A percentile compares a stretch with the other conserved stretches of the same genome.
Evolutionary conservation across 2,797 vertebrate genomes (phyloP).

Genomic region (Harpagifer antarcticus): DNA sequence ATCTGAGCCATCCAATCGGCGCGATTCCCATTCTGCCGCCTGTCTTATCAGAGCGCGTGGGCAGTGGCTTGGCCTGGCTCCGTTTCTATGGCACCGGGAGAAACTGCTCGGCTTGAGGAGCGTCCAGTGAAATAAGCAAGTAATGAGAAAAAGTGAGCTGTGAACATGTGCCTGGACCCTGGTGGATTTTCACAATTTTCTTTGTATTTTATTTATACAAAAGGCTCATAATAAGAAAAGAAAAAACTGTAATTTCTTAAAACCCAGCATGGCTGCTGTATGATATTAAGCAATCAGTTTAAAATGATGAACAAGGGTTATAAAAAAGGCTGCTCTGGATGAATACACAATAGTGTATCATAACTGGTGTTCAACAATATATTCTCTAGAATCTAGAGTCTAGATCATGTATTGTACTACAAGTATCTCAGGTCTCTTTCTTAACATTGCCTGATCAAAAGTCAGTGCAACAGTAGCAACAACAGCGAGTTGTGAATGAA

Average conservation of each 20-base stretch:
- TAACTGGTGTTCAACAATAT: not conserved
- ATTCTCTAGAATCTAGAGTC: not conserved
- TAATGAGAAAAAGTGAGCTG: not conserved
- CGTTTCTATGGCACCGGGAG: slow-evolving; percentile 78
- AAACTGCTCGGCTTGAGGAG: slow-evolving; percentile 54
- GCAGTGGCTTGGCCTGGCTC: slow-evolving; percentile 63
- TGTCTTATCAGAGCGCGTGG: slow-evolving; percentile 76
- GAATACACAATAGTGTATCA: not conserved
- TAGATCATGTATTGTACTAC: not conserved
- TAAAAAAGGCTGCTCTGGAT: not conserved
- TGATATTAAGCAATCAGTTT: not conserved
- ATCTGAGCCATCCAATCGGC: slow-evolving; percentile 64
- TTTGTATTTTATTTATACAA: not conserved
- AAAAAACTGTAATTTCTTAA: not conserved
- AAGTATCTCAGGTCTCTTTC: not conserved
- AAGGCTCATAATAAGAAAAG: not conserved
- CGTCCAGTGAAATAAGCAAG: slow-evolving; percentile 6
- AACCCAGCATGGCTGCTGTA: not conserved
- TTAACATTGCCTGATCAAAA: slow-evolving; percentile 12
- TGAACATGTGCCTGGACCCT: not conserved
- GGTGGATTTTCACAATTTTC: not conserved
- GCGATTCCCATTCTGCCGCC: slow-evolving; percentile 33
- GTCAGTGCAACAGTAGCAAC: slow-evolving; percentile 18
- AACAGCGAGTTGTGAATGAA: slow-evolving; percentile 77
- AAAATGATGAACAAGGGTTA: not conserved